Conservation (phyloP, 2,797 vertebrate genomes). For the Mus spretus region DNA sequence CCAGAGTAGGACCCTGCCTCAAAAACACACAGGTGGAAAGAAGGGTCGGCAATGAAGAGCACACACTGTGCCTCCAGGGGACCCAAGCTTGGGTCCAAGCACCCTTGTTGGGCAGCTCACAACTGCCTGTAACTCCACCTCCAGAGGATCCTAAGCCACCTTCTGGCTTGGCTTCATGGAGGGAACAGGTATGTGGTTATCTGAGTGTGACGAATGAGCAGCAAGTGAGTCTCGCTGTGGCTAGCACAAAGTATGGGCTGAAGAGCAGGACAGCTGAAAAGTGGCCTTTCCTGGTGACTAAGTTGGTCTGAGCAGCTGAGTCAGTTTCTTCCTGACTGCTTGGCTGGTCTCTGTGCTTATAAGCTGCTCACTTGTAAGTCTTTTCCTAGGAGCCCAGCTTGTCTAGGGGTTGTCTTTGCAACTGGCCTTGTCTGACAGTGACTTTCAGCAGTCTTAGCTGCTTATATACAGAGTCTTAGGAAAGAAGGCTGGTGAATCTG, state of each 20-base stretch:
- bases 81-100: background rate
- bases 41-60: background rate
- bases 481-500: background rate
- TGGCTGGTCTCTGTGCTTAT: background rate
- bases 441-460: background rate
- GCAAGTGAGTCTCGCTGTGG: background rate
- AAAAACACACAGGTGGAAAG: background rate
- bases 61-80: background rate
- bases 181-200: background rate
- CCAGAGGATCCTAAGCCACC: background rate
- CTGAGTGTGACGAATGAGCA: no score
- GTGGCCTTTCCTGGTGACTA: background rate
- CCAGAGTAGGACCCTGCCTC: background rate
- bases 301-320: background rate
- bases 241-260: background rate
- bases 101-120: background rate
- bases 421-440: background rate
- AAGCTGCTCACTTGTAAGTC: background rate
- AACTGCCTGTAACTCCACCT: background rate
- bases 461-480: background rate
- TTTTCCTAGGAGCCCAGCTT: background rate
- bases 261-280: background rate
- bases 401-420: background rate
- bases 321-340: background rate
- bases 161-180: background rate